Evolutionary conservation across 2,113 vertebrate species (phyloP).

Genomic region (Leucopsar rothschildi): DNA sequence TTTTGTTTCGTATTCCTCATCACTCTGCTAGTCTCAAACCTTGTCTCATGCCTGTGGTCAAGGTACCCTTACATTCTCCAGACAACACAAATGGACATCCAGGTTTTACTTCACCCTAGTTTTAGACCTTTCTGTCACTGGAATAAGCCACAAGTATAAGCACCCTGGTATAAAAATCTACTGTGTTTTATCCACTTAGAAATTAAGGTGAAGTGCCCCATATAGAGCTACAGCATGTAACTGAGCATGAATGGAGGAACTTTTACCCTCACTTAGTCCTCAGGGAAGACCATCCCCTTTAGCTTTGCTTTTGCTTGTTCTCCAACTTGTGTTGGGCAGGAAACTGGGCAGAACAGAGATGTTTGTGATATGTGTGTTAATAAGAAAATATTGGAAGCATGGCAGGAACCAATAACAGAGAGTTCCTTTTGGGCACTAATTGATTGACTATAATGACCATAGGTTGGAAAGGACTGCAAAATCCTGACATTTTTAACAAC

Average conservation of each 20-base stretch:
- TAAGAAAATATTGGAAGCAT: neutral
- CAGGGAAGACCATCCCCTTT: neutral
- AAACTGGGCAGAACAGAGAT: neutral
- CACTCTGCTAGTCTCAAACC: neutral
- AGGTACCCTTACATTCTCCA: rapidly evolving
- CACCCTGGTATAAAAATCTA: neutral
- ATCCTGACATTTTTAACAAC: neutral
- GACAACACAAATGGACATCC: neutral
- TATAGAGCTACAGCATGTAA: neutral
- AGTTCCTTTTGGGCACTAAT: neutral
- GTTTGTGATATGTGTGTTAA: rapidly evolving
- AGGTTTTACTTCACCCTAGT: neutral
- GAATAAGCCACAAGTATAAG: neutral
- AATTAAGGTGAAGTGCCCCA: neutral
- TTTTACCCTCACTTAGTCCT: neutral
- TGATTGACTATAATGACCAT: neutral
- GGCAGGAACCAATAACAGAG: rapidly evolving
- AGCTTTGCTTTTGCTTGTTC: neutral
- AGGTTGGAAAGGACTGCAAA: neutral
- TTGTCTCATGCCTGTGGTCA: neutral
- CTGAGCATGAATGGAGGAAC: rapidly evolving
- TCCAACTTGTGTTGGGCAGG: neutral
- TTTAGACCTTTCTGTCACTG: neutral
- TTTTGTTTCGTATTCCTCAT: neutral
- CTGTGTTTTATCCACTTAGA: neutral